These are phyloP conservation scores for Cichladusa arquata DNA, from an alignment of 2,113 vertebrate species.

Conservation along the genomic window DNA sequence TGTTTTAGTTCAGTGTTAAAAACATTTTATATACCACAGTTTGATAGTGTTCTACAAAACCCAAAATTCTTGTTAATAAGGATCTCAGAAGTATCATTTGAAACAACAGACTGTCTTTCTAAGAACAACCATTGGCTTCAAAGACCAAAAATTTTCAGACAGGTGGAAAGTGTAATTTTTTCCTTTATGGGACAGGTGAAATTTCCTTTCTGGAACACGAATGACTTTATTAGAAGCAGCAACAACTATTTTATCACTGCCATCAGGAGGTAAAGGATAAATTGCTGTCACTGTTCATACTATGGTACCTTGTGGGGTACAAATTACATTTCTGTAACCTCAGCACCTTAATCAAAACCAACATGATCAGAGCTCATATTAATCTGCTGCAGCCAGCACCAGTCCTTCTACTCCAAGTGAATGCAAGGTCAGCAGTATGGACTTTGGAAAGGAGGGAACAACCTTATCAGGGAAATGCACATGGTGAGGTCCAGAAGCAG, in stretches of 20 bases:
- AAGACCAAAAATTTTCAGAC: conserved; percentile 31
- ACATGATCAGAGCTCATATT: conserved; percentile 69
- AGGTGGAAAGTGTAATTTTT: conserved; percentile 25
- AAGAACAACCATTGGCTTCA: not conserved
- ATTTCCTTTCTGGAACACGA: conserved; percentile 78
- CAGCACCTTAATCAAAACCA: conserved; percentile 85
- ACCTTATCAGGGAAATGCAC: conserved; percentile 62
- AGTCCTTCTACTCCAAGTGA: conserved; percentile 40
- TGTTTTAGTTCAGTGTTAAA: not conserved
- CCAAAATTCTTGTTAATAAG: not conserved
- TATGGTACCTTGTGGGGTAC: conserved; percentile 72
- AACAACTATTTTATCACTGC: conserved; percentile 80
- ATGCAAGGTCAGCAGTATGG: conserved; percentile 64
- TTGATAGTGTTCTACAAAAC: not conserved
- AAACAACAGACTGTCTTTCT: not conserved
- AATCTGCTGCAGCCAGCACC: conserved; percentile 62
- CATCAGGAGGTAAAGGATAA: conserved; percentile 80
- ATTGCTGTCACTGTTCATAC: conserved; percentile 77
- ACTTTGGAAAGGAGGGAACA: not conserved
- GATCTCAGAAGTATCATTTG: not conserved
- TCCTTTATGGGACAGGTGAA: conserved; percentile 29
- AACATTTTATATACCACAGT: not conserved
- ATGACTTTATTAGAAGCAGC: conserved; percentile 75
- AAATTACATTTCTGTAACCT: conserved; percentile 88
- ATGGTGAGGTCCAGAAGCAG: conserved; percentile 37